Percentiles rank a stretch among this genome's conserved stretches.
Conservation (phyloP, 1,140 invertebrate genomes). For the Thaumetopoea pityocampa region DNA sequence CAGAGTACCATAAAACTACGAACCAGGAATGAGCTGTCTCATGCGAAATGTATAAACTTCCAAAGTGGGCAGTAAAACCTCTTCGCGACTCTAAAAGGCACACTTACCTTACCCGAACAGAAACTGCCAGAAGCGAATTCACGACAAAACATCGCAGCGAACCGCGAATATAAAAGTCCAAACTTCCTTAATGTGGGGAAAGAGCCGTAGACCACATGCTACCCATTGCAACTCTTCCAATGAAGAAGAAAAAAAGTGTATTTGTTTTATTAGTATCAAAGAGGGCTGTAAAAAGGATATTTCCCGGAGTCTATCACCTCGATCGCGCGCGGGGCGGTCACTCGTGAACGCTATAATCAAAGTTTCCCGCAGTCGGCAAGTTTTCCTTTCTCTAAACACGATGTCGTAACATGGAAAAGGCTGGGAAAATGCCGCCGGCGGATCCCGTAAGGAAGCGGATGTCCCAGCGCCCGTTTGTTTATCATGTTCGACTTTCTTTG, state of each 20-base stretch:
- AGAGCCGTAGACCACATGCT: slow-evolving; percentile 55
- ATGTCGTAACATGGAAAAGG: slow-evolving; percentile 72
- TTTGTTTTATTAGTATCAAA: slow-evolving; percentile 72
- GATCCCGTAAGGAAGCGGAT: slow-evolving; percentile 46
- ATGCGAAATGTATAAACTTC: slow-evolving; percentile 38
- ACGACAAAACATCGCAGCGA: slow-evolving; percentile 28
- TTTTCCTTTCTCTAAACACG: slow-evolving; percentile 71
- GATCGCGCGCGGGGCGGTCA: slow-evolving; percentile 57
- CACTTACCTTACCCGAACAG: slow-evolving; percentile 21
- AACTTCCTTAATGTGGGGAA: slow-evolving; percentile 42
- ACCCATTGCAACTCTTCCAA: slow-evolving; percentile 42
- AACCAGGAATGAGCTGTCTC: slow-evolving; percentile 37
- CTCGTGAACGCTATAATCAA: slow-evolving; percentile 72
- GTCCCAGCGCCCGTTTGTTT: slow-evolving; percentile 40
- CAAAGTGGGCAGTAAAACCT: slow-evolving; percentile 33
- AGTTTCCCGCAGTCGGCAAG: slow-evolving; percentile 67
- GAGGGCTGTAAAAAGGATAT: slow-evolving; percentile 70
- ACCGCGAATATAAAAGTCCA: slow-evolving; percentile 43
- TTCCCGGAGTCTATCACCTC: slow-evolving; percentile 62
- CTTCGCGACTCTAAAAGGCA: slow-evolving; percentile 29
- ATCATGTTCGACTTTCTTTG: slow-evolving; percentile 50
- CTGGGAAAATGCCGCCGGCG: slow-evolving; percentile 61
- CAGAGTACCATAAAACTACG: slow-evolving; percentile 39
- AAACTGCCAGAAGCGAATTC: slow-evolving; percentile 27
- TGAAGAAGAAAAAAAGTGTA: slow-evolving; percentile 60